These are phyloP conservation scores for Oreochromis tanganicae DNA, from an alignment of 2,113 vertebrate genomes.

Conservation along the genomic window DNA sequence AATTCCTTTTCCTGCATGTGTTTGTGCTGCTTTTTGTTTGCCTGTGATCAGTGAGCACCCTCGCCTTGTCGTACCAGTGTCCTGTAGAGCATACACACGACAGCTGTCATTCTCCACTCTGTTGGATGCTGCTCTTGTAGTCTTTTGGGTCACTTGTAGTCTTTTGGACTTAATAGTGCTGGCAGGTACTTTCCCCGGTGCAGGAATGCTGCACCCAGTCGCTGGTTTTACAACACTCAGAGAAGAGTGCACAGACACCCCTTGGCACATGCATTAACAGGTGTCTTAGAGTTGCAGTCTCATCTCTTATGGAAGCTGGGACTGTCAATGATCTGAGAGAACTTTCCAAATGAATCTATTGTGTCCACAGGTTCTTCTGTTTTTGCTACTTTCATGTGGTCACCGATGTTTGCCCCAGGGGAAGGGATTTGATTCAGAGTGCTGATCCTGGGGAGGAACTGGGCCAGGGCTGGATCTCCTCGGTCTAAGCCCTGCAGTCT, in stretches of 20 bases:
- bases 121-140: background rate
- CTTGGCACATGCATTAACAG: background rate
- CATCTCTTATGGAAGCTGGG: constrained; percentile 87
- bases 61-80: background rate
- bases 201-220: background rate
- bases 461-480: constrained; percentile 74
- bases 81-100: background rate
- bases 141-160: background rate
- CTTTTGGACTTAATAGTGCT: background rate
- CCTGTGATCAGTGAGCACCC: background rate
- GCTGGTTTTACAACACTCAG: background rate
- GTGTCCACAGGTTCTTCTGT: constrained; percentile 62
- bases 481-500: constrained; percentile 71
- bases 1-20: background rate
- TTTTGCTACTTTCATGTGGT: background rate
- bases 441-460: constrained; percentile 85
- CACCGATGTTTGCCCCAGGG: background rate
- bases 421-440: constrained; percentile 45
- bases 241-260: background rate
- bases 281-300: background rate
- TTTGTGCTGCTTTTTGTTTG: background rate
- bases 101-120: background rate
- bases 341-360: constrained; percentile 82
- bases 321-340: constrained; percentile 79
- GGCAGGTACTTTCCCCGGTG: background rate